Evolutionary conservation across 2,797 vertebrate genomes (phyloP).

Genomic region (Hirundo rustica): DNA sequence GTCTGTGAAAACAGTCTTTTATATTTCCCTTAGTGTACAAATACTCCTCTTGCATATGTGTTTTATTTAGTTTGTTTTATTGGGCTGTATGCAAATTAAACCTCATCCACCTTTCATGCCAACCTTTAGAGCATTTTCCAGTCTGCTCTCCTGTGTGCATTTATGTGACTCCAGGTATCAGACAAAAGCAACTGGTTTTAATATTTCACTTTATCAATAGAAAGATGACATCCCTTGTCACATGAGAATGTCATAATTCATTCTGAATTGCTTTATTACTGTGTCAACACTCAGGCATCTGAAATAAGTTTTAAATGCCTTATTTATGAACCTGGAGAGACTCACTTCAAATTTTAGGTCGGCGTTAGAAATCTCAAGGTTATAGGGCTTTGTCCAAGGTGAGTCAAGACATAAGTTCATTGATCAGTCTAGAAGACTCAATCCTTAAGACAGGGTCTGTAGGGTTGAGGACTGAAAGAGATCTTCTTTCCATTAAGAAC

Average conservation of each 20-base stretch:
- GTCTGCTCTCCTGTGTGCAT: neutral
- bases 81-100: slow-evolving; percentile 11
- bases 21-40: neutral
- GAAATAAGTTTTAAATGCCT: neutral
- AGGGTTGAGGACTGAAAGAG: neutral
- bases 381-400: neutral
- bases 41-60: neutral
- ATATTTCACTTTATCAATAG: slow-evolving; percentile 50
- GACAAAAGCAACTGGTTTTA: neutral
- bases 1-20: neutral
- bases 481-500: neutral
- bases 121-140: neutral
- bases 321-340: neutral
- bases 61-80: slow-evolving; percentile 35
- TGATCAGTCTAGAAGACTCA: accelerated
- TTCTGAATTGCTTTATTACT: slow-evolving; percentile 6
- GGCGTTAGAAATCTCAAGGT: neutral
- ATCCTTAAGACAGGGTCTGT: neutral
- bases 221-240: neutral
- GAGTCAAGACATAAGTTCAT: neutral
- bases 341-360: neutral
- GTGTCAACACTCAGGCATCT: neutral
- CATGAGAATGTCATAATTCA: neutral
- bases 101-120: neutral
- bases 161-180: slow-evolving; percentile 4